Conservation (phyloP, 2,797 vertebrate genomes). For the Mus caroli region DNA sequence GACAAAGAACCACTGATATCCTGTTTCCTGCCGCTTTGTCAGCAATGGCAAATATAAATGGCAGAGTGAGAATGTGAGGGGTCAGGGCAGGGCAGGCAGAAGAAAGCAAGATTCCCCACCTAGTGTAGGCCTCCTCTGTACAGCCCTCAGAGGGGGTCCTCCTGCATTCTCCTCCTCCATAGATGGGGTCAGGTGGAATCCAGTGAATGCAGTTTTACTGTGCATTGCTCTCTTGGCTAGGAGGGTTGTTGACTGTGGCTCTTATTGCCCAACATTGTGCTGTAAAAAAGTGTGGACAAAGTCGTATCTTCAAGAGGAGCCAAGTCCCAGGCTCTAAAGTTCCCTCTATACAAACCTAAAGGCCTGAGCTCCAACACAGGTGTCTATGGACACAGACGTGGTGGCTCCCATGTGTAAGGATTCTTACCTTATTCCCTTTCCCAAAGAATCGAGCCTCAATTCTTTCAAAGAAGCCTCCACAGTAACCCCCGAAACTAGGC, state of each 20-base stretch:
- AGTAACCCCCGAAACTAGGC: too few species aligned
- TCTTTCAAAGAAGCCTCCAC: not conserved
- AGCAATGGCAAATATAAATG: slow-evolving; percentile 3
- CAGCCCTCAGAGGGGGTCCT: not conserved
- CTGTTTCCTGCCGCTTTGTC: not conserved
- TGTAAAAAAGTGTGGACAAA: not conserved
- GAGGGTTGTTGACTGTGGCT: not conserved
- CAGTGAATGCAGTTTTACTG: not conserved
- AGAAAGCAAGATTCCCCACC: not conserved
- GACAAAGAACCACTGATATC: not conserved
- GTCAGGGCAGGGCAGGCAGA: not conserved
- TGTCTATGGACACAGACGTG: not conserved
- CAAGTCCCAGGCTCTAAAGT: not conserved
- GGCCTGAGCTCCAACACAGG: not conserved
- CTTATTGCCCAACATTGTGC: not conserved
- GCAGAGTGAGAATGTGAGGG: not conserved
- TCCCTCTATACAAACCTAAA: not conserved
- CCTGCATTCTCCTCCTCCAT: not conserved
- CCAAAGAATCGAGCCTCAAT: not conserved
- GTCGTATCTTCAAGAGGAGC: not conserved
- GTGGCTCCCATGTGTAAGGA: too few species aligned
- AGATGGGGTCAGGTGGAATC: not conserved
- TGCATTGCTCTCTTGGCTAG: not conserved
- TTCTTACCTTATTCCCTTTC: not conserved
- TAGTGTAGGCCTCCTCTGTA: not conserved